These are phyloP conservation scores for Crocodylus rhombifer DNA, from an alignment of 2,797 vertebrate species.

Conservation along the genomic window DNA sequence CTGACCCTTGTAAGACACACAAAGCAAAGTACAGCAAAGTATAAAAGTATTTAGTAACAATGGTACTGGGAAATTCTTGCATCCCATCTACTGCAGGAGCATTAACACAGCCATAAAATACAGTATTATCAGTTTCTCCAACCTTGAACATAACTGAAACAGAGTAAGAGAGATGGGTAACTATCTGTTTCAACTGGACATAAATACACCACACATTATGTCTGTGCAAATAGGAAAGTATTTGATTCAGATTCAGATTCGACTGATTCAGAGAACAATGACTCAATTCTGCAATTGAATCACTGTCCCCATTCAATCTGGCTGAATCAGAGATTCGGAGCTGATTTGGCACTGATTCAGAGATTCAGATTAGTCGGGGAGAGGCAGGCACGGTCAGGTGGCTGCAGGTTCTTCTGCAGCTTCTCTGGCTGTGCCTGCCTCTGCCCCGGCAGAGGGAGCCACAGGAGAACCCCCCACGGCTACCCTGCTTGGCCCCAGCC, in stretches of 20 bases:
- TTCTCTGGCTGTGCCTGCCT: too few relatives aligned
- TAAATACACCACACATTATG: rapidly evolving
- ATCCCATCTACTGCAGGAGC: background rate
- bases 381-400: too few relatives aligned
- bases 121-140: background rate
- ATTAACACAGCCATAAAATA: rapidly evolving
- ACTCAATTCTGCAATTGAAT: too few relatives aligned
- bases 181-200: background rate
- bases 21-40: background rate
- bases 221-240: background rate
- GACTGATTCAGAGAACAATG: background rate
- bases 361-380: too few relatives aligned
- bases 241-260: background rate
- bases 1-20: background rate
- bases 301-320: too few relatives aligned
- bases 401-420: too few relatives aligned
- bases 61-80: background rate
- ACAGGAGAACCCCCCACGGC: too few relatives aligned
- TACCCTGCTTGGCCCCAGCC: too few relatives aligned
- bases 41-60: background rate
- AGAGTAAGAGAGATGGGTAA: too few relatives aligned
- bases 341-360: too few relatives aligned
- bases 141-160: background rate
- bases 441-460: too few relatives aligned
- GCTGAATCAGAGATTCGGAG: too few relatives aligned